phyloP scores from a whole-genome alignment of 2,888 invertebrate genomes.

The Tenthredo notha region DNA sequence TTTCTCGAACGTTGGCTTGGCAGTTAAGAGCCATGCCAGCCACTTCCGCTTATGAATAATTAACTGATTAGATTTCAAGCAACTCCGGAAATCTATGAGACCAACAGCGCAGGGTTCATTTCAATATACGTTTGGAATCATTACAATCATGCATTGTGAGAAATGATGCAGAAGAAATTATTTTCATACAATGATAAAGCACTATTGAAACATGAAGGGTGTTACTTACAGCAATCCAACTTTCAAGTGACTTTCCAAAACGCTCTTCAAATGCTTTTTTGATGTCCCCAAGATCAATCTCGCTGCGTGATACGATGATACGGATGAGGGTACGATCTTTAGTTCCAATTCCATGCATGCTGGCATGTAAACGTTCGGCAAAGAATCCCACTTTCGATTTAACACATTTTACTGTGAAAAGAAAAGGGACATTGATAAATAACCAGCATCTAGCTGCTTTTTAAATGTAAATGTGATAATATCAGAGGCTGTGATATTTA shows the following conservation, averaged over 20 bases:
- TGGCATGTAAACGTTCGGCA: constrained; percentile 93
- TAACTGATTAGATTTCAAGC: not conserved
- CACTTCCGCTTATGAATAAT: not conserved
- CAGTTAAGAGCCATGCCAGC: not conserved
- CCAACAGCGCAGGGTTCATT: not conserved
- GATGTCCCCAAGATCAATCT: constrained; percentile 95
- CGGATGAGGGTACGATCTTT: constrained; percentile 95
- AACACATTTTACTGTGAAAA: constrained; percentile 88
- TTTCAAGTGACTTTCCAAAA: constrained; percentile 91
- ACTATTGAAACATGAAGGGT: not conserved
- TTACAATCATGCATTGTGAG: not conserved
- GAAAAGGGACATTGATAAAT: not conserved
- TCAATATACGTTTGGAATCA: not conserved
- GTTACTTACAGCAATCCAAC: constrained; percentile 90
- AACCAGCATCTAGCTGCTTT: not conserved
- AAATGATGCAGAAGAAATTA: constrained; percentile 14
- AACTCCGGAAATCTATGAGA: constrained; percentile 18
- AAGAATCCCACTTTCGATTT: constrained; percentile 95
- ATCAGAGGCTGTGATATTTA: not conserved
- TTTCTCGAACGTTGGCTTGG: not conserved
- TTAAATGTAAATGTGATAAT: not conserved
- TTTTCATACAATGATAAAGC: constrained; percentile 17
- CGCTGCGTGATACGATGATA: constrained; percentile 93
- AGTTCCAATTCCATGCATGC: constrained; percentile 95
- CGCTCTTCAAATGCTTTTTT: constrained; percentile 92